A percentile compares a stretch with the other conserved stretches of the same genome.
phyloP scores from a whole-genome alignment of 1,140 invertebrate species.

The Sinella curviseta region DNA sequence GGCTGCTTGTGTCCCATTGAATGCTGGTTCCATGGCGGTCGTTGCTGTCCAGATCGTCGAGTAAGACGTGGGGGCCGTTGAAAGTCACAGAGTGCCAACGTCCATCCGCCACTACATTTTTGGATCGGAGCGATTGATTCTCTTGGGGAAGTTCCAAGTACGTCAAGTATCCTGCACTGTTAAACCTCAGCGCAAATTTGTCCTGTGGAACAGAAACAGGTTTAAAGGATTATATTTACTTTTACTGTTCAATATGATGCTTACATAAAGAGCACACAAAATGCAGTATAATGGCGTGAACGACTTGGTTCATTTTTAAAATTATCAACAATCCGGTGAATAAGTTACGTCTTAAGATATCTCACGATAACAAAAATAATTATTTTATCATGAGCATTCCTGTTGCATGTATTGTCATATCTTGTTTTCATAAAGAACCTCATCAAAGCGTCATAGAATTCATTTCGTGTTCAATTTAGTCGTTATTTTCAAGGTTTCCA shows the following conservation, averaged over 20 bases:
- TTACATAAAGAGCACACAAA: too few species aligned
- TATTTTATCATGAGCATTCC: too few species aligned
- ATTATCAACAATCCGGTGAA: too few species aligned
- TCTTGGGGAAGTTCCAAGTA: constrained; percentile 24
- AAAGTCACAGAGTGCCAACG: constrained; percentile 46
- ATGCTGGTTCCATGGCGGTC: background rate
- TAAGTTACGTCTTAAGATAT: too few species aligned
- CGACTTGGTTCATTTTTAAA: too few species aligned
- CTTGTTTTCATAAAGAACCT: too few species aligned
- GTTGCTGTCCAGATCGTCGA: constrained; percentile 14
- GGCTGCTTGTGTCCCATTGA: background rate
- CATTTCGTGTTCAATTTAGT: too few species aligned
- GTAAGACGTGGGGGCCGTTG: constrained; percentile 29
- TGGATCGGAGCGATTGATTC: background rate
- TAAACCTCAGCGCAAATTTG: constrained; percentile 32
- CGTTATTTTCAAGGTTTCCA: too few species aligned
- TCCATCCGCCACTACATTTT: constrained; percentile 42
- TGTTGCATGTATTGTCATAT: too few species aligned
- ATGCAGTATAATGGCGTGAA: too few species aligned
- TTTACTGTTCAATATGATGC: background rate
- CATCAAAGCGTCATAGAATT: too few species aligned
- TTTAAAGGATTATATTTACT: background rate
- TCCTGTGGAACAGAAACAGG: constrained; percentile 32
- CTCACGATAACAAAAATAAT: too few species aligned
- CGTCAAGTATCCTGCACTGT: constrained; percentile 37